Evolutionary conservation across 1,140 invertebrate genomes (phyloP).

Genomic region (Ceratina japonica): DNA sequence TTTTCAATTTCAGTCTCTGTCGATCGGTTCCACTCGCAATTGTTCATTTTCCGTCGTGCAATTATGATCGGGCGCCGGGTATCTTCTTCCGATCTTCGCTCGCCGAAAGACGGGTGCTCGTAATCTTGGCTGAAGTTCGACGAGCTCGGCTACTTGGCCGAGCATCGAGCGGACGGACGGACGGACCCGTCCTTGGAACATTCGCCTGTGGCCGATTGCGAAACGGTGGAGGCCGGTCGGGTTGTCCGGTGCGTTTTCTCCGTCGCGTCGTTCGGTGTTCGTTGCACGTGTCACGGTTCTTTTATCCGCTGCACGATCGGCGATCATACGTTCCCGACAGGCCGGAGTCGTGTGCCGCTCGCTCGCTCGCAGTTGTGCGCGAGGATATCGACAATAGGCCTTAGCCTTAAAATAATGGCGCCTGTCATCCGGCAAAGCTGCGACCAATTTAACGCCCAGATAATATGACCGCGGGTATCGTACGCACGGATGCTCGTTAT

Average conservation of each 20-base stretch:
- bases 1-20: no score
- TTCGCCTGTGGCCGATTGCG: slow-evolving; percentile 20
- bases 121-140: slow-evolving; percentile 27
- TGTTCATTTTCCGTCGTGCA: background rate
- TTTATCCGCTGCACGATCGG: slow-evolving; percentile 26
- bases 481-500: background rate
- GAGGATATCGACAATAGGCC: background rate
- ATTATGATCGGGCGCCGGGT: background rate
- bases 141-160: background rate
- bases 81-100: background rate
- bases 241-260: slow-evolving; percentile 15
- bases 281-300: slow-evolving; percentile 16
- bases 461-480: background rate
- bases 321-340: background rate
- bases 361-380: background rate
- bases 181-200: slow-evolving; percentile 21
- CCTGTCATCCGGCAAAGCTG: slow-evolving; percentile 6
- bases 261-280: background rate
- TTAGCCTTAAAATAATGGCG: slow-evolving; percentile 14
- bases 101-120: background rate
- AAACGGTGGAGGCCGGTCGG: slow-evolving; percentile 26
- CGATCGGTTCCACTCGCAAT: no score
- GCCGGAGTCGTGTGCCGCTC: background rate
- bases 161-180: no score
- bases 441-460: background rate